Conservation (phyloP, 2,888 invertebrate species). For the Ornithoptera alexandrae region DNA sequence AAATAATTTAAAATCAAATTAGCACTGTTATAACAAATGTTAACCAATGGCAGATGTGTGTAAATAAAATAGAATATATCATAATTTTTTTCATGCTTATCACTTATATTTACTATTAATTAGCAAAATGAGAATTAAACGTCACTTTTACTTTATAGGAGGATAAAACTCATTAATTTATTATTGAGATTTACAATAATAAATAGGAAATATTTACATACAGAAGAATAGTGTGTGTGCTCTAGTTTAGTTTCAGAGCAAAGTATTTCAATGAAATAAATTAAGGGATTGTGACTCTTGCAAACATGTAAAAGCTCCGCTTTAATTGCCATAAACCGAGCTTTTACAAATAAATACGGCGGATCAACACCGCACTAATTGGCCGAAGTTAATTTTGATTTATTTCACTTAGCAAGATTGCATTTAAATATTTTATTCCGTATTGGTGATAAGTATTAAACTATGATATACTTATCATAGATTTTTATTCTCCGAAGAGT, state of each 20-base stretch:
- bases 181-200: too few relatives aligned
- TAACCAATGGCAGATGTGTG: too few relatives aligned
- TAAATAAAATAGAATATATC: too few relatives aligned
- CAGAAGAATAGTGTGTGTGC: background rate
- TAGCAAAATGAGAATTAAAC: too few relatives aligned
- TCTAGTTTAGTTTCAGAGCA: background rate
- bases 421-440: constrained; percentile 1
- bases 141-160: too few relatives aligned
- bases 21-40: too few relatives aligned
- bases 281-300: background rate
- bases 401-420: constrained; percentile 3
- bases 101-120: too few relatives aligned
- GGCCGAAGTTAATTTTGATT: constrained; percentile 33
- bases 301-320: constrained; percentile 31
- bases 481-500: background rate
- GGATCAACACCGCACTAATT: constrained; percentile 43
- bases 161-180: too few relatives aligned
- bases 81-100: too few relatives aligned
- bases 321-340: constrained; percentile 31
- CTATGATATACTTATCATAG: background rate
- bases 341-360: constrained; percentile 39
- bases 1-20: too few relatives aligned
- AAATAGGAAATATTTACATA: background rate
- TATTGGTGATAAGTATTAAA: too few relatives aligned
- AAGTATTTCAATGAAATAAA: constrained; percentile 1